Conservation (phyloP, 2,888 invertebrate genomes). For the Agrotis clavis region DNA sequence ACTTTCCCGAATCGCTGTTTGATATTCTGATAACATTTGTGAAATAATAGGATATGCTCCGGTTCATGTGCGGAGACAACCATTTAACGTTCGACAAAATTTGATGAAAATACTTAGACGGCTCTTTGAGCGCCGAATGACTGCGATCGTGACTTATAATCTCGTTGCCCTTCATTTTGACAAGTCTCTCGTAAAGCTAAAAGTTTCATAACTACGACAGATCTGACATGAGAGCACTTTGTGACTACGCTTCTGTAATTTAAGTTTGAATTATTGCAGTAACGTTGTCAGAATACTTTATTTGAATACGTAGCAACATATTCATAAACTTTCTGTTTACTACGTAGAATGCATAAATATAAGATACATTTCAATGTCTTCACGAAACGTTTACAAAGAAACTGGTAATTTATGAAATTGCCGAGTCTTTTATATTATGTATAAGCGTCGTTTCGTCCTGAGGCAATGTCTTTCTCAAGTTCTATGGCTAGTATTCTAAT, state of each 20-base stretch:
- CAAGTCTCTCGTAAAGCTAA: conserved; percentile 56
- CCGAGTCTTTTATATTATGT: not conserved
- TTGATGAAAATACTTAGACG: conserved; percentile 78
- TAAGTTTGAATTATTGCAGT: conserved; percentile 44
- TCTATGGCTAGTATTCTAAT: not conserved
- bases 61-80: conserved; percentile 77
- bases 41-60: conserved; percentile 84
- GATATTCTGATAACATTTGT: conserved; percentile 87
- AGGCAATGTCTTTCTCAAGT: not conserved
- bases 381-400: conserved; percentile 17
- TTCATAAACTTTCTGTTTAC: conserved; percentile 40
- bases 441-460: not conserved
- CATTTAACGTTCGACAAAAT: conserved; percentile 74
- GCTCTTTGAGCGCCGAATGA: conserved; percentile 60
- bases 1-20: conserved; percentile 79
- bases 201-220: conserved; percentile 60
- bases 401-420: conserved; percentile 33
- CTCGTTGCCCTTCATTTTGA: conserved; percentile 66
- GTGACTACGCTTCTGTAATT: conserved; percentile 46
- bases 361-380: conserved; percentile 15
- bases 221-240: conserved; percentile 48
- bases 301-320: conserved; percentile 28
- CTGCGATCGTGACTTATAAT: conserved; percentile 66
- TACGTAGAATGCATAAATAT: not conserved
- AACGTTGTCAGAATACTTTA: conserved; percentile 37